Percentiles rank a stretch among this genome's conserved stretches.
Conservation (phyloP, 1,140 invertebrate genomes). For the Cardiocondyla obscurior region DNA sequence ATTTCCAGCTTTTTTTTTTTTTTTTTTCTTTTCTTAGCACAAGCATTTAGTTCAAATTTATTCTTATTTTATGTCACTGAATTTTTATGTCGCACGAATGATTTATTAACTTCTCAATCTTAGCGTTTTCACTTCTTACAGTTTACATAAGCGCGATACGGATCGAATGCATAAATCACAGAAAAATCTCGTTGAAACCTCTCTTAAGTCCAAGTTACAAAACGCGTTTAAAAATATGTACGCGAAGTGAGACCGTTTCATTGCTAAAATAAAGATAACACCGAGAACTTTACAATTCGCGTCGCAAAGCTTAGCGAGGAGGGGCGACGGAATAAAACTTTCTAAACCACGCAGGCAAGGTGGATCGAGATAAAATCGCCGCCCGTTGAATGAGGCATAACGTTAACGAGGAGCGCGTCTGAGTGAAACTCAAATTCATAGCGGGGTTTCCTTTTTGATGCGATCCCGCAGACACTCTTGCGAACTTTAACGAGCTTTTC, state of each 20-base stretch:
- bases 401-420: slow-evolving; percentile 14
- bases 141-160: not conserved
- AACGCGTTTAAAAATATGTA: not conserved
- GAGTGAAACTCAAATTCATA: slow-evolving; percentile 28
- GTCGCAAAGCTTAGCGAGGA: not conserved
- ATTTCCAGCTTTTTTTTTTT: no score
- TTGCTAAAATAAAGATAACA: not conserved
- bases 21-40: no score
- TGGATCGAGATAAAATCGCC: slow-evolving; percentile 21
- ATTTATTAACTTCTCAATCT: slow-evolving; percentile 10
- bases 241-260: not conserved
- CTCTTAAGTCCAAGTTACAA: not conserved
- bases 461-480: slow-evolving; percentile 6
- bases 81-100: not conserved
- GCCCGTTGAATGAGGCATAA: slow-evolving; percentile 16
- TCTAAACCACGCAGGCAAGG: slow-evolving; percentile 7
- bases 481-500: slow-evolving; percentile 64
- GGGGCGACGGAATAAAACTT: slow-evolving; percentile 23
- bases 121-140: not conserved
- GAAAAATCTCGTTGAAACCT: not conserved
- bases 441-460: slow-evolving; percentile 11
- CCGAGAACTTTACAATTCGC: not conserved
- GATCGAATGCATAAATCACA: slow-evolving; percentile 16
- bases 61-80: not conserved
- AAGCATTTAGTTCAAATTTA: not conserved